phyloP scores from a whole-genome alignment of 2,113 vertebrate genomes.

The Xiphophorus hellerii region DNA sequence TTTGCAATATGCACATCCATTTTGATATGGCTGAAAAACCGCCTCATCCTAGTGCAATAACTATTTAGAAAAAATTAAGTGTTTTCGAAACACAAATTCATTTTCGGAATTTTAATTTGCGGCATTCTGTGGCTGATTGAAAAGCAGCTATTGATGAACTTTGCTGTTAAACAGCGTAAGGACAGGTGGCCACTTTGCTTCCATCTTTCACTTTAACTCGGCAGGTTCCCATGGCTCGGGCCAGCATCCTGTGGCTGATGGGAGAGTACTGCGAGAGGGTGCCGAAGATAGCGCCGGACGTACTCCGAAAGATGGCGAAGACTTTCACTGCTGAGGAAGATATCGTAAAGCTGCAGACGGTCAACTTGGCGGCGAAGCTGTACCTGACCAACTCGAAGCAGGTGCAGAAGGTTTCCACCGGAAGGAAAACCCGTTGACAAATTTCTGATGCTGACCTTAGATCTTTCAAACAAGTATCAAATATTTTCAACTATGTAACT shows the following conservation, averaged over 20 bases:
- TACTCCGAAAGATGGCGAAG: conserved; percentile 94
- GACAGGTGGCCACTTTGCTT: background rate
- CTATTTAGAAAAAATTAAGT: too few species aligned
- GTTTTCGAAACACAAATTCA: too few species aligned
- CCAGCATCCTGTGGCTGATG: conserved; percentile 98
- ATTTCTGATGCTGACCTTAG: background rate
- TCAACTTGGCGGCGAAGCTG: conserved; percentile 94
- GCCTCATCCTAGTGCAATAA: too few species aligned
- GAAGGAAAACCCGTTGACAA: too few species aligned
- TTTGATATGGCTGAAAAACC: too few species aligned
- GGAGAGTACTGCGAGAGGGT: conserved; percentile 96
- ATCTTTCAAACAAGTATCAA: too few species aligned
- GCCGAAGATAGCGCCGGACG: conserved; percentile 95
- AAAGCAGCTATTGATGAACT: too few species aligned
- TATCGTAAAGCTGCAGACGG: conserved; percentile 93
- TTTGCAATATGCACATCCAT: too few species aligned
- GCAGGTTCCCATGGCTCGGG: conserved; percentile 96
- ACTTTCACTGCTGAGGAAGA: conserved; percentile 92
- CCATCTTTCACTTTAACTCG: background rate
- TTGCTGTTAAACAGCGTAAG: too few species aligned
- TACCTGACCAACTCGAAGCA: conserved; percentile 98
- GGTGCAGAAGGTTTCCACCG: conserved; percentile 73
- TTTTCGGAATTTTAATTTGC: too few species aligned
- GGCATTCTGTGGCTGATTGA: too few species aligned
- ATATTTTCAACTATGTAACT: background rate